Conservation (phyloP, 2,113 vertebrate genomes). For the Thalassarche chlororhynchos region DNA sequence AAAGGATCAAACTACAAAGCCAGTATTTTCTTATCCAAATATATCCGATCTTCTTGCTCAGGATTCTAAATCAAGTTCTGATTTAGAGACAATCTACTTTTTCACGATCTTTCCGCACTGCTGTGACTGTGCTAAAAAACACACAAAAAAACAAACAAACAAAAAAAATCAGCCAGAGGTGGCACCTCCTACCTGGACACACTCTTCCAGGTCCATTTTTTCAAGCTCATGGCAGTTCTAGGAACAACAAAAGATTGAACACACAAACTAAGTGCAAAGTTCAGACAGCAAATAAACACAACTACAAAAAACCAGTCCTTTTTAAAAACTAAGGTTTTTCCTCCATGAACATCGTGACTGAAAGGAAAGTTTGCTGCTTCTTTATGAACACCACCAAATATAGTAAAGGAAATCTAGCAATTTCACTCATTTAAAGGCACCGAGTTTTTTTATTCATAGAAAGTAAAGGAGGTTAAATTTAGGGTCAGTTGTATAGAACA, state of each 20-base stretch:
- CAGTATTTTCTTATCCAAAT: background rate
- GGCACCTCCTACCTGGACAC: conserved; percentile 87
- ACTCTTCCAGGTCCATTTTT: conserved; percentile 99
- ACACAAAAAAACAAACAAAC: no score
- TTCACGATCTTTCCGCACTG: background rate
- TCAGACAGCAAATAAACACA: background rate
- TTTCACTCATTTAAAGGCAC: background rate
- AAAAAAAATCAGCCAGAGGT: background rate
- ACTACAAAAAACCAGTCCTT: background rate
- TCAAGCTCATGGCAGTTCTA: conserved; percentile 98
- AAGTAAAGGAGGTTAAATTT: background rate
- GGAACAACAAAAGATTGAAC: background rate
- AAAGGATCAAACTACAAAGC: background rate
- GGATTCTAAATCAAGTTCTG: background rate
- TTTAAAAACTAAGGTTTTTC: background rate
- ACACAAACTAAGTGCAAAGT: background rate
- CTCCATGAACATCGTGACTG: rapidly evolving
- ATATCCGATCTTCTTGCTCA: background rate
- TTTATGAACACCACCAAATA: background rate
- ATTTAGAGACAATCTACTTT: background rate
- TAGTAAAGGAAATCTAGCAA: background rate
- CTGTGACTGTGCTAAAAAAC: background rate
- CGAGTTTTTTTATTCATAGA: background rate
- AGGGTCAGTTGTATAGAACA: background rate
- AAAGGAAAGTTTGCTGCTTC: background rate